Percentiles rank a stretch among this genome's conserved stretches.
Evolutionary conservation across 2,113 vertebrate genomes (phyloP).

Genomic region (Sus scrofa): T2T-Sscrofa CM000830.6:108136001-108136500

Average conservation of each 20-base stretch:
- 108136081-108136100: background rate
- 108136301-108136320: background rate
- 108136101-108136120: conserved; percentile 11
- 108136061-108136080: background rate
- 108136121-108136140: background rate
- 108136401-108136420: background rate
- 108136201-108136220: background rate
- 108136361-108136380: background rate
- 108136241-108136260: background rate
- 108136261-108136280: background rate
- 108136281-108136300: background rate
- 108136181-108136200: background rate
- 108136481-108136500: background rate
- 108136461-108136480: background rate
- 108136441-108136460: background rate
- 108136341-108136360: background rate
- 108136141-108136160: background rate
- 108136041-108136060: background rate
- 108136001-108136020: conserved; percentile 37
- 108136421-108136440: background rate
- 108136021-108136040: background rate
- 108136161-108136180: background rate
- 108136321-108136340: background rate
- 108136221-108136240: background rate
- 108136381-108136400: background rate